Conservation (phyloP, 2,113 vertebrate genomes). For the Oxyura jamaicensis region DNA sequence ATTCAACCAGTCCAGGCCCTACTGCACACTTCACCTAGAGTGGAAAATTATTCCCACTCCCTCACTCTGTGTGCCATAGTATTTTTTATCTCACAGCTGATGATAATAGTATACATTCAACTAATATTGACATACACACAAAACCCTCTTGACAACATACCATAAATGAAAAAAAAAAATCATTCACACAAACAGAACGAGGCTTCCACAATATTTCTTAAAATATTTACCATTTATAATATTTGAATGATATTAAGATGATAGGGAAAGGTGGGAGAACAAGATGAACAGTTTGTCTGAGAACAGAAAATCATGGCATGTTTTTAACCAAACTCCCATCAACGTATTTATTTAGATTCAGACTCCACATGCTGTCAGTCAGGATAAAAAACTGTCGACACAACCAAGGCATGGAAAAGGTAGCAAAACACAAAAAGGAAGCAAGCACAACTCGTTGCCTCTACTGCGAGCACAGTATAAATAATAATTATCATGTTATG, state of each 20-base stretch:
- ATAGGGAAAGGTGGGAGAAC: background rate
- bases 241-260: background rate
- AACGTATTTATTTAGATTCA: background rate
- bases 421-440: background rate
- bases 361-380: background rate
- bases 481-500: background rate
- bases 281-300: background rate
- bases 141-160: background rate
- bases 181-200: background rate
- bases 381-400: background rate
- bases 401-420: background rate
- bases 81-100: background rate
- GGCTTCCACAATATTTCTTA: background rate
- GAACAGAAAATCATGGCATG: background rate
- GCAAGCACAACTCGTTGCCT: background rate
- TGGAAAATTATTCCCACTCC: background rate
- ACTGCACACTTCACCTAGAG: background rate
- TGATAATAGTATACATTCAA: background rate
- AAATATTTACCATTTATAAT: background rate
- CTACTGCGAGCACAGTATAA: background rate
- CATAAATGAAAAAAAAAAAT: background rate
- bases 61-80: background rate
- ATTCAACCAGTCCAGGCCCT: background rate
- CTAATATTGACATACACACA: background rate
- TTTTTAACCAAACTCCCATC: background rate